Base-by-base conservation (phyloP, 2,113 vertebrate genomes). In the Orcinus orca region DNA sequence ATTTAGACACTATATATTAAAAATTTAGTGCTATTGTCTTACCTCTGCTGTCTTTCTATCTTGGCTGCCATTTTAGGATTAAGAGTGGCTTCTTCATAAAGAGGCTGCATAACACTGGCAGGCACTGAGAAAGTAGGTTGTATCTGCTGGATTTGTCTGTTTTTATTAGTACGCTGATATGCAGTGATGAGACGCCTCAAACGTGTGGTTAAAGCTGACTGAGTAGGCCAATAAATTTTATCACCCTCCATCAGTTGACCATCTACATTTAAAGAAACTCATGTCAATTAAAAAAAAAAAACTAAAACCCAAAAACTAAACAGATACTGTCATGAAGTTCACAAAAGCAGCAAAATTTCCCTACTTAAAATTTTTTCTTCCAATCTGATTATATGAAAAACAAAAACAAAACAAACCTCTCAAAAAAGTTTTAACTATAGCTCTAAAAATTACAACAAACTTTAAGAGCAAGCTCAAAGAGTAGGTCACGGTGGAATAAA, bases 21-120 rank as follows among this genome's bases (percentile, higher is more conserved):
- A 79, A 91, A 36, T 55, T 68, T n/a, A 31, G 29, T 38, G 47
- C 26, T 31, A 47, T 12, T 87, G 41, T 90, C 96, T 96, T 97
- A 99, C 99, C 99, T 99, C 98, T 99, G 99, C 67, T 99, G 99
- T 50, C 99, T 99, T 98, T 99, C 99, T 96, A 99, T 99, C 98
- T 99, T 99, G 70, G 99, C 99, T 88, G 99, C 99, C 98, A 99
- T 99, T 98, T 99, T 99, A 77, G 99, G 99, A 97, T 99, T 99
- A 83, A 99, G 97, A 60, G 98, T 98, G 60, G 98, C 98, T 97
- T 99, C 99, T 50, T 99, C 99, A 87, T 99, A 98, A 0, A 99
- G 98, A 93, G 99, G 98, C 38, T 99, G 99, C 98, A 99, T 98
- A 3, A 99, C 98, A 91, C 97, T 99, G 65, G 99, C 97, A 10